A percentile compares a stretch with the other conserved stretches of the same genome.
Evolutionary conservation across 1,140 invertebrate genomes (phyloP).

Genomic region (Drosophila subobscura): DNA sequence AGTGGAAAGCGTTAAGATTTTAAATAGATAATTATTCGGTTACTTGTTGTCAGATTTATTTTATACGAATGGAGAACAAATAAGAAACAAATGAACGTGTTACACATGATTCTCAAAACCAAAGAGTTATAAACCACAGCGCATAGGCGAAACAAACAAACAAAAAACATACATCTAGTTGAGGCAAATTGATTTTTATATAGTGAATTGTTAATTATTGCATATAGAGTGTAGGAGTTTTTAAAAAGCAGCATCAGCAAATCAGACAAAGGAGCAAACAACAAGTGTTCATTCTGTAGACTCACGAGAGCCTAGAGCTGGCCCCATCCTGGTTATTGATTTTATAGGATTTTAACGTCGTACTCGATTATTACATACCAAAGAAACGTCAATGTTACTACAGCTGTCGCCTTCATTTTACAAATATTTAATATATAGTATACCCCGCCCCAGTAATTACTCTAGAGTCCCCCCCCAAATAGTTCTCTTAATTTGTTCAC

Average conservation of each 20-base stretch:
- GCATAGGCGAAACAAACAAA: no score
- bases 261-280: conserved; percentile 13
- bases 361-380: conserved; percentile 21
- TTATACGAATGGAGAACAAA: conserved; percentile 49
- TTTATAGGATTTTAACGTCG: conserved; percentile 56
- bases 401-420: conserved; percentile 57
- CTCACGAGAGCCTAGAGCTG: conserved; percentile 14
- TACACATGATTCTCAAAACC: conserved; percentile 67
- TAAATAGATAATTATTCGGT: conserved; percentile 78
- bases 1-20: conserved; percentile 50
- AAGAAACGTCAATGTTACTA: conserved; percentile 56
- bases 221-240: conserved; percentile 74
- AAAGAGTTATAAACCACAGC: conserved; percentile 65
- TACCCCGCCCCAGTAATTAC: not conserved
- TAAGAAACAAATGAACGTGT: conserved; percentile 64
- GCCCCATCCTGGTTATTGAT: conserved; percentile 41
- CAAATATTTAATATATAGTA: conserved; percentile 12
- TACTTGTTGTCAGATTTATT: conserved; percentile 76
- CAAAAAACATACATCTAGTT: conserved; percentile 47
- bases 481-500: conserved; percentile 37
- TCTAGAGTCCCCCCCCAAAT: not conserved
- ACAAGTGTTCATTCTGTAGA: conserved; percentile 25
- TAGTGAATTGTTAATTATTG: conserved; percentile 81
- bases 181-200: conserved; percentile 77
- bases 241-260: conserved; percentile 52